Evolutionary conservation across 2,113 vertebrate genomes (phyloP).

Genomic region (Salminus brasiliensis): DNA sequence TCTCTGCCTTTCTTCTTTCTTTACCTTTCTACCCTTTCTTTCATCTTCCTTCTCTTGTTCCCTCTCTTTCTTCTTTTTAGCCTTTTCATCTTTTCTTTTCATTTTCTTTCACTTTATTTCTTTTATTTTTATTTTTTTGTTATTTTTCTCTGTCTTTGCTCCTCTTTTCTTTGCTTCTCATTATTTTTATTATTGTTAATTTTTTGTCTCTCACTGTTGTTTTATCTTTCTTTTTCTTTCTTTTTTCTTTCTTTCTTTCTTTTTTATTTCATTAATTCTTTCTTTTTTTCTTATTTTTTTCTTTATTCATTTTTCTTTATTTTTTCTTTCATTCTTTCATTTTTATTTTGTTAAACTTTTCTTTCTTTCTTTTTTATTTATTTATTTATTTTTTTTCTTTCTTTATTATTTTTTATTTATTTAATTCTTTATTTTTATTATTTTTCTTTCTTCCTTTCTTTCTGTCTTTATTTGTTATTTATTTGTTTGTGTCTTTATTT

Average conservation of each 20-base stretch:
- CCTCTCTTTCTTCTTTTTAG: neutral
- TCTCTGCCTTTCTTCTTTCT: neutral
- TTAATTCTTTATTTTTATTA: neutral
- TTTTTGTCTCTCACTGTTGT: neutral
- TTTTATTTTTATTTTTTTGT: too few species aligned
- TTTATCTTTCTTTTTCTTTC: neutral
- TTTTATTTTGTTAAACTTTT: too few species aligned
- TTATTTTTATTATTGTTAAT: neutral
- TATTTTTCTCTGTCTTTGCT: neutral
- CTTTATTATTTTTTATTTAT: too few species aligned
- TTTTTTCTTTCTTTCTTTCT: neutral
- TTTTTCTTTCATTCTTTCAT: neutral
- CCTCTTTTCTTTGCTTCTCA: neutral
- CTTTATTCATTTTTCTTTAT: neutral
- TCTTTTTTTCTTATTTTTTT: neutral
- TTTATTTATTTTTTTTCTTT: neutral
- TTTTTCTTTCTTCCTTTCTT: too few species aligned
- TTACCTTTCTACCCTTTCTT: neutral
- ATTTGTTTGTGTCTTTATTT: too few species aligned
- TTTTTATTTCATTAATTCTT: neutral
- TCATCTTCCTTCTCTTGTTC: neutral
- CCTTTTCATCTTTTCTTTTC: neutral
- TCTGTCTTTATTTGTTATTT: too few species aligned
- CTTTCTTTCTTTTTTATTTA: too few species aligned
- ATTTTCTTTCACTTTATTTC: neutral